Evolutionary conservation across 2,113 vertebrate genomes (phyloP), one percentile per base, ranked within the genome.

Genomic region (Caranx melampygus): DNA sequence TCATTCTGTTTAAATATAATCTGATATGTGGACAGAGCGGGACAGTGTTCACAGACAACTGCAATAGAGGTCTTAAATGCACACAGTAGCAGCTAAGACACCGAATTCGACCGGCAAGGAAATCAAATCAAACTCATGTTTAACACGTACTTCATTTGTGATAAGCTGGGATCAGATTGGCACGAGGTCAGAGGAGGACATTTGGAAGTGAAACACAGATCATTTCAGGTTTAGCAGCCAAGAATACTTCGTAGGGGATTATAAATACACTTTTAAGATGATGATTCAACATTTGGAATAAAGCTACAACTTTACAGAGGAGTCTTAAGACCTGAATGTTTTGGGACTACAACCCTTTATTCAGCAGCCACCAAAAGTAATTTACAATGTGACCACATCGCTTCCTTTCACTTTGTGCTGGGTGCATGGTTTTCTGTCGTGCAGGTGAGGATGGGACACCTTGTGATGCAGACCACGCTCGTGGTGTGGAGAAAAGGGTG

Each of bases 131-230:
- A 68, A 66, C 20, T 6, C 8, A 79, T 75, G 42, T 47, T 87
- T 33, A 82, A 78, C 58, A 40, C 14, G 16, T n/a, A 2, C 45
- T 67, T 65, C 59, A 81, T 66, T 31, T 72, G 51, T 51, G 73
- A 72, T 65, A 69, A 65, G 57, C 59, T 42, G 60, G 1, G 60
- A 80, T 84, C 64, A 79, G 71, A 66, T 74, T 70, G 81, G 67
- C 58, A 3, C 15, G 6, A 49, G 26, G 57, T 57, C 79, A 72
- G 69, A n/a, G 18, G n/a, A 16, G 64, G 64, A 68, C 57, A 69
- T 71, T 77, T 47, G 55, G 65, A 63, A 54, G 51, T 35, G 64
- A 68, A 82, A 71, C 2, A n/a, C 35, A 65, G 31, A 81, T 52
- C 55, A 47, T 59, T 63, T 80, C 35, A 54, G 81, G 40, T 68